Percentiles rank a stretch among this genome's conserved stretches.
Evolutionary conservation across 2,797 vertebrate genomes (phyloP).

Genomic region (Poecile montanus): DNA sequence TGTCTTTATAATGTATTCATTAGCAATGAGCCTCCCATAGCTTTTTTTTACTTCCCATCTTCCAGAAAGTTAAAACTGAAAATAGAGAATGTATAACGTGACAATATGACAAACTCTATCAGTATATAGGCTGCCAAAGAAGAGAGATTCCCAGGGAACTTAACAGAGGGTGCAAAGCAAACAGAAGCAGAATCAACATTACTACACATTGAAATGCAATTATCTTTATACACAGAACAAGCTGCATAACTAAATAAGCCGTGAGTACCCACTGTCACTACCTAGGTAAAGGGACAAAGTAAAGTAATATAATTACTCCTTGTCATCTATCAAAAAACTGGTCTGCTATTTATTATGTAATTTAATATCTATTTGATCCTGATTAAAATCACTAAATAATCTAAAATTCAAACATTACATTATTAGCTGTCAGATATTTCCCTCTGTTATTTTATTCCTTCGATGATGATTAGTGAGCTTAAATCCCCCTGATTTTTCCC

Average conservation of each 20-base stretch:
- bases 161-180: background rate
- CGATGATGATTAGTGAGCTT: background rate
- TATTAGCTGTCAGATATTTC: background rate
- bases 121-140: background rate
- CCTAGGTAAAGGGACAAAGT: background rate
- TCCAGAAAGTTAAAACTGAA: background rate
- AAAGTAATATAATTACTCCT: background rate
- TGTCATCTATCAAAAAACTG: background rate
- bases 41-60: background rate
- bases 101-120: background rate
- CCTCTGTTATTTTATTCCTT: background rate
- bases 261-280: background rate
- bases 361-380: background rate
- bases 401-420: background rate
- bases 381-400: background rate
- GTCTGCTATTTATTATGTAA: background rate
- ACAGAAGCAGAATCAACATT: background rate
- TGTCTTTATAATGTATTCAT: background rate
- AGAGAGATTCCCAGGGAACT: background rate
- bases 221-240: background rate
- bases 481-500: accelerated
- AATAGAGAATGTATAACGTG: background rate
- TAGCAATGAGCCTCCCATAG: background rate
- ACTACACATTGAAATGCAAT: background rate
- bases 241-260: background rate